A percentile compares a stretch with the other conserved stretches of the same genome.
Conservation (phyloP, 1,140 invertebrate species). For the Leptinotarsa lineolata region DNA sequence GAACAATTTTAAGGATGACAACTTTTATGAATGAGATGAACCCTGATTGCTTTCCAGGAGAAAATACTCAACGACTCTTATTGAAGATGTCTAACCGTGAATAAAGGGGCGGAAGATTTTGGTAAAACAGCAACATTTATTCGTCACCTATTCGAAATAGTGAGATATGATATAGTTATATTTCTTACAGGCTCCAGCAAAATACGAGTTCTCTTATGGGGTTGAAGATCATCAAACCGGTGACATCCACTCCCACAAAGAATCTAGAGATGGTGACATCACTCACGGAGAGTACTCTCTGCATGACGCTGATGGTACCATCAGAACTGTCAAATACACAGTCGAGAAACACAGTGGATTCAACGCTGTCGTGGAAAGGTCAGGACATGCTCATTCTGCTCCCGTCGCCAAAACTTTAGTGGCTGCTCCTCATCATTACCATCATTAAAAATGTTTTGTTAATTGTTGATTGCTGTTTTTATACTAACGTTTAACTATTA, state of each 20-base stretch:
- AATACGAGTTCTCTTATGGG: constrained; percentile 44
- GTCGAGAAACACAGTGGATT: constrained; percentile 59
- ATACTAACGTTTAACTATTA: too few species aligned
- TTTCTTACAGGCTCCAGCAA: constrained; percentile 34
- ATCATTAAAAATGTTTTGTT: constrained; percentile 5
- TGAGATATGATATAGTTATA: not conserved
- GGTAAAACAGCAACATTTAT: too few species aligned
- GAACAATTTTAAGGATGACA: too few species aligned
- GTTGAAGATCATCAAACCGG: constrained; percentile 60
- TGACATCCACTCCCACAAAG: constrained; percentile 45
- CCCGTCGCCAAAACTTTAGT: constrained; percentile 11
- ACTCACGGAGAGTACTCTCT: constrained; percentile 49
- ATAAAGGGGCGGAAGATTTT: too few species aligned
- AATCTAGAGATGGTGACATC: constrained; percentile 42
- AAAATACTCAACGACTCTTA: too few species aligned
- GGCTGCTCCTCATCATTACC: constrained; percentile 21
- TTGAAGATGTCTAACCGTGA: too few species aligned
- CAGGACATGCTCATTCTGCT: constrained; percentile 37
- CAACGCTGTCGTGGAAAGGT: constrained; percentile 44
- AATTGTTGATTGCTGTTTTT: constrained; percentile 1
- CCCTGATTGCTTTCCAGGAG: too few species aligned
- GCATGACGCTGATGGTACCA: constrained; percentile 61
- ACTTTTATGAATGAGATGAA: too few species aligned
- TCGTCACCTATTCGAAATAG: too few species aligned
- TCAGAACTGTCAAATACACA: constrained; percentile 61